A percentile compares a stretch with the other conserved stretches of the same genome.
Evolutionary conservation across 2,113 vertebrate species (phyloP).

Genomic region (Mobula hypostoma): DNA sequence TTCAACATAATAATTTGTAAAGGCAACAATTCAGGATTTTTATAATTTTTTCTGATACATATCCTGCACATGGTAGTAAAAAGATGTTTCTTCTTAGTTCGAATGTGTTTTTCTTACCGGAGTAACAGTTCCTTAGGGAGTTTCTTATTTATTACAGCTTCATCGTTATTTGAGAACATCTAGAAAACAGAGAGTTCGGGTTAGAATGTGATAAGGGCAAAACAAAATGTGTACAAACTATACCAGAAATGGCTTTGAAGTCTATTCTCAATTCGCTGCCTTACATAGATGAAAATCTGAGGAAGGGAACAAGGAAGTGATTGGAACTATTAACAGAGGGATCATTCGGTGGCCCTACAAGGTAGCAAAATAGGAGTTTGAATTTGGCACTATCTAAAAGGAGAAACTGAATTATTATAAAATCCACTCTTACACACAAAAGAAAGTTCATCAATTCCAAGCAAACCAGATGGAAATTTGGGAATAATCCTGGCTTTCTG

Average conservation of each 20-base stretch:
- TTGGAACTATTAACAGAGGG: too few species aligned
- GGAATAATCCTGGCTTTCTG: too few species aligned
- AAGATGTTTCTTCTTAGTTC: not conserved
- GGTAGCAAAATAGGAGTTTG: too few species aligned
- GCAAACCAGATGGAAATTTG: too few species aligned
- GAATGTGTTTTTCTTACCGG: conserved; percentile 59
- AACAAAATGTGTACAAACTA: conserved; percentile 21
- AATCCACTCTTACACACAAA: too few species aligned
- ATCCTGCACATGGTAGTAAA: not conserved
- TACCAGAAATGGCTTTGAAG: not conserved
- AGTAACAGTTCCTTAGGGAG: conserved; percentile 93
- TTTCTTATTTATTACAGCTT: conserved; percentile 96
- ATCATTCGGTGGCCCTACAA: too few species aligned
- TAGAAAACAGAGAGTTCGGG: conserved; percentile 52
- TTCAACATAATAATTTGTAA: not conserved
- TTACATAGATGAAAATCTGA: not conserved
- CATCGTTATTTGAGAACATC: conserved; percentile 98
- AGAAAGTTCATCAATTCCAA: too few species aligned
- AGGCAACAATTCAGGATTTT: not conserved
- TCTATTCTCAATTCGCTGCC: not conserved
- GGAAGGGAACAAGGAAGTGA: not conserved
- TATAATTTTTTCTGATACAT: not conserved
- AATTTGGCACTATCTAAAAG: too few species aligned
- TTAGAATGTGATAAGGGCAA: conserved; percentile 15
- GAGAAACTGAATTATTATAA: too few species aligned